A percentile compares a stretch with the other conserved stretches of the same genome.
phyloP scores from a whole-genome alignment of 2,113 vertebrate genomes.

The Ovis aries region ARS-UI_Ramb_v3.0 NC_056057.1:65457501-65458000 shows the following conservation, averaged over 20 bases:
- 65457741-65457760: not conserved
- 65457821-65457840: not conserved
- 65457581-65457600: not conserved
- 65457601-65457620: not conserved
- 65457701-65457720: not conserved
- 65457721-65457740: not conserved
- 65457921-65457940: not conserved
- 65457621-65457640: not conserved
- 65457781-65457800: not conserved
- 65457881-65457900: not conserved
- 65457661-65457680: not conserved
- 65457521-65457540: not conserved
- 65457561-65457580: not conserved
- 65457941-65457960: not conserved
- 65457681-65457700: not conserved
- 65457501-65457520: not conserved
- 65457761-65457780: not conserved
- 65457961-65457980: not conserved
- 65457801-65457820: not conserved
- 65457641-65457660: not conserved
- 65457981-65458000: not conserved
- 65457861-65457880: not conserved
- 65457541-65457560: not conserved
- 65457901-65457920: not conserved
- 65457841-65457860: not conserved